Conservation (phyloP, 1,140 invertebrate species). For the Pararge aegeria region DNA sequence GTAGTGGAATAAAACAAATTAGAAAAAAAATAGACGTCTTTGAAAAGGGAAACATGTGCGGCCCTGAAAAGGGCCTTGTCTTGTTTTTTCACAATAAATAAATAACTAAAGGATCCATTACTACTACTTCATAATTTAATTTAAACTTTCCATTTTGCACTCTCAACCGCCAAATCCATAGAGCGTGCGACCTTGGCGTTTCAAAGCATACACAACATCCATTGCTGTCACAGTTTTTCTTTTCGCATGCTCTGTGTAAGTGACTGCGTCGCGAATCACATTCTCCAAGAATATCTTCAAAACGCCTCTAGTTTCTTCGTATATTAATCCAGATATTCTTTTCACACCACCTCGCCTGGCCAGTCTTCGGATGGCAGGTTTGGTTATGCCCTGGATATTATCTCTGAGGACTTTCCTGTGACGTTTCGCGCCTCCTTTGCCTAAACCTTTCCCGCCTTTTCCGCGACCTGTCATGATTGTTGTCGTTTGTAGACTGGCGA, state of each 20-base stretch:
- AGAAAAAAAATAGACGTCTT: neutral
- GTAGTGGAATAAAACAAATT: neutral
- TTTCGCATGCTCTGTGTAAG: constrained; percentile 80
- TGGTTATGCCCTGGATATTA: constrained; percentile 57
- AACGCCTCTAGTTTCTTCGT: constrained; percentile 57
- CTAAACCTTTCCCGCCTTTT: constrained; percentile 57
- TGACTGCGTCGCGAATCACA: constrained; percentile 90
- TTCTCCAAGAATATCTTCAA: constrained; percentile 92
- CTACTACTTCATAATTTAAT: neutral
- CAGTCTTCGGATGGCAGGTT: constrained; percentile 52
- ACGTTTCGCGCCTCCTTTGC: constrained; percentile 64
- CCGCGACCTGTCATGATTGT: constrained; percentile 54
- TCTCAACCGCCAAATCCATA: constrained; percentile 83
- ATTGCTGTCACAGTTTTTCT: constrained; percentile 92
- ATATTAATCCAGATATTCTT: constrained; percentile 75
- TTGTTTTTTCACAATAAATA: neutral
- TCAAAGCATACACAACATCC: constrained; percentile 93
- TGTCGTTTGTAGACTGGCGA: constrained; percentile 11
- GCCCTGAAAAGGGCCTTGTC: constrained; percentile 5
- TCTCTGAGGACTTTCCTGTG: constrained; percentile 82
- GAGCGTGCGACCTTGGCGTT: constrained; percentile 87
- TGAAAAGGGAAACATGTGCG: neutral
- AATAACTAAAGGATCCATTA: neutral
- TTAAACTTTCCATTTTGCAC: neutral
- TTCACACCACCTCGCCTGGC: constrained; percentile 86